Evolutionary conservation across 2,888 invertebrate species (phyloP), one percentile per base, ranked within the genome.

Genomic region (Ophion costatus): DNA sequence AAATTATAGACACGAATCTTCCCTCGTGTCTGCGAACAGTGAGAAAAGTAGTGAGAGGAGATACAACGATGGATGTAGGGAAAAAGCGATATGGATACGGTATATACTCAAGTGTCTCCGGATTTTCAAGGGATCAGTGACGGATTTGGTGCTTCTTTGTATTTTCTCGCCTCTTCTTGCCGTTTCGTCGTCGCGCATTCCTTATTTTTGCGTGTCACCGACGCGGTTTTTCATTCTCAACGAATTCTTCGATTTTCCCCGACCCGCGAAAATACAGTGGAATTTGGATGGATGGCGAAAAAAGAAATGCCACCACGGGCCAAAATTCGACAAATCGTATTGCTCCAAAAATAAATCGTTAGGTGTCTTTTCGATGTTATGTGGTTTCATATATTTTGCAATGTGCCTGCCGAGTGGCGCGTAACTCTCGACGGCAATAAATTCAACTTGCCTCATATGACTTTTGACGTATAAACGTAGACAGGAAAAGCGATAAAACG

Each of bases 31-130:
- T 17, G 17, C 51, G 17, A 51, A 51, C 1, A 14, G 14, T 51
- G 0, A 14, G 5, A 17, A 51, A 14, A 51, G 14, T 38, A 38
- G 38, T 38, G 51, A 51, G 17, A 51, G 11, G 14, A 17, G 17
- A 51, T 17, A 17, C 0, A 51, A 17, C 51, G 14, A 51, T 51
- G 5, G 51, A 51, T 51, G 5, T 5, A 51, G 51, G 51, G 0
- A 51, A 51, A 51, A 51, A 51, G 45, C 45, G 45, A 57, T 73
- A 75, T 56, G 66, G 63, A 63, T 22, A 80, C 33, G 66, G n/a
- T 71, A 24, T 33, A 77, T 77, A 76, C 76, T 83, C 67, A 80
- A 69, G 73, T 42, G 75, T 74, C 22, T 61, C 59, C 71, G 66
- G 61, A 57, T 59, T 76, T 61, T 56, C 63, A 14, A 33, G 69